Conservation (phyloP, 2,113 vertebrate species). For the Prionailurus bengalensis region DNA sequence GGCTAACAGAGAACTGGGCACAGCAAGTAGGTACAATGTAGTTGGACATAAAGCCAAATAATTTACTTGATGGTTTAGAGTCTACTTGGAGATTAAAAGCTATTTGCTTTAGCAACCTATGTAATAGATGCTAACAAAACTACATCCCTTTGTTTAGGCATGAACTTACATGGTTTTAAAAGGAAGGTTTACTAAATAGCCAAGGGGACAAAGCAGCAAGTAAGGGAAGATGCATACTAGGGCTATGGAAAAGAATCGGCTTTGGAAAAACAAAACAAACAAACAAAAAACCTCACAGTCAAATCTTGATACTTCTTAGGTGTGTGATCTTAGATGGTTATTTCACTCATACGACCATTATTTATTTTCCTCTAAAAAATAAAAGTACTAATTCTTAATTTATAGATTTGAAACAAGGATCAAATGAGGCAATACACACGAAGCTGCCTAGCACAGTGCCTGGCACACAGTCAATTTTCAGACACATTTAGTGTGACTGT, state of each 20-base stretch:
- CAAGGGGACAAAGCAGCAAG: neutral
- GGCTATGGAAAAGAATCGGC: neutral
- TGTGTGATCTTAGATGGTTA: neutral
- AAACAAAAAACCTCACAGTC: neutral
- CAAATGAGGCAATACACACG: neutral
- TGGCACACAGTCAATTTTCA: neutral
- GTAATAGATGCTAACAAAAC: neutral
- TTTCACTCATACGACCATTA: neutral
- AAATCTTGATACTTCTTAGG: neutral
- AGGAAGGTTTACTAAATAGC: neutral
- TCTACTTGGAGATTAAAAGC: neutral
- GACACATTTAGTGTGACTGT: neutral
- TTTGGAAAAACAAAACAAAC: neutral
- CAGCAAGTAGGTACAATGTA: neutral
- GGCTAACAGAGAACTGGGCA: neutral
- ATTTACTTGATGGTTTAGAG: neutral
- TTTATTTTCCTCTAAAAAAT: slow-evolving; percentile 3
- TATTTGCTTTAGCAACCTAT: neutral
- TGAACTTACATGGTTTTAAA: slow-evolving; percentile 20
- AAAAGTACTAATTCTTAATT: slow-evolving; percentile 7
- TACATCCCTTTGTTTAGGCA: neutral
- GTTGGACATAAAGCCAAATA: neutral
- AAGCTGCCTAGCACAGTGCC: neutral
- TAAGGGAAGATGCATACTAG: neutral
- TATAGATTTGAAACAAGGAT: neutral